Conservation (phyloP, 2,797 vertebrate species). For the Okamejei kenojei region DNA sequence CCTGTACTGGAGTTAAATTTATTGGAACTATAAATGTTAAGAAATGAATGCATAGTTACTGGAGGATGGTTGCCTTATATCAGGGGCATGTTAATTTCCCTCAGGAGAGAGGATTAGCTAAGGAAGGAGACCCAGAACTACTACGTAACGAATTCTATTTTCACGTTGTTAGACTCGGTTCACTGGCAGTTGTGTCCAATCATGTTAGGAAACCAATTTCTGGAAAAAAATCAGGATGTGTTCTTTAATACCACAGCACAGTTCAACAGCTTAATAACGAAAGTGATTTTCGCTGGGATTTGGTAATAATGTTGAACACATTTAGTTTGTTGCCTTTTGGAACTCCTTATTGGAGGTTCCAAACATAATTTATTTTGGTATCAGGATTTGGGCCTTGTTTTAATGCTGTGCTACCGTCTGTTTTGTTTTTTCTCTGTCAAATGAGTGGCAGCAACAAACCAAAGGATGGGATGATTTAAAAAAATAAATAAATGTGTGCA, state of each 20-base stretch:
- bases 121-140: not conserved
- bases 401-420: not conserved
- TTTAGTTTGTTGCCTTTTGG: not conserved
- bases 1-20: not conserved
- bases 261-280: not conserved
- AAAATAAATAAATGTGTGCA: not conserved
- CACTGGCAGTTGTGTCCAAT: not conserved
- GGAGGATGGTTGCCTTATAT: not conserved
- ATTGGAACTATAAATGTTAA: not conserved
- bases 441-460: not conserved
- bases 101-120: not conserved
- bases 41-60: not conserved
- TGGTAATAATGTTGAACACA: not conserved
- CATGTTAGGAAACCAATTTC: not conserved
- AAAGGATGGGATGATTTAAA: not conserved
- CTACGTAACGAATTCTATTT: not conserved
- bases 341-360: not conserved
- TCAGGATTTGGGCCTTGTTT: not conserved
- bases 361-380: not conserved
- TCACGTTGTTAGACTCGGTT: too few relatives aligned
- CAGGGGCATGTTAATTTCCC: not conserved
- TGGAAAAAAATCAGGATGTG: not conserved
- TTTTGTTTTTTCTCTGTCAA: not conserved
- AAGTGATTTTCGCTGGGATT: not conserved
- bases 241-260: not conserved